A percentile compares a stretch with the other conserved stretches of the same genome.
These are phyloP conservation scores for Sarcoramphus papa DNA, from an alignment of 2,797 vertebrate genomes.

Conservation along the genomic window DNA sequence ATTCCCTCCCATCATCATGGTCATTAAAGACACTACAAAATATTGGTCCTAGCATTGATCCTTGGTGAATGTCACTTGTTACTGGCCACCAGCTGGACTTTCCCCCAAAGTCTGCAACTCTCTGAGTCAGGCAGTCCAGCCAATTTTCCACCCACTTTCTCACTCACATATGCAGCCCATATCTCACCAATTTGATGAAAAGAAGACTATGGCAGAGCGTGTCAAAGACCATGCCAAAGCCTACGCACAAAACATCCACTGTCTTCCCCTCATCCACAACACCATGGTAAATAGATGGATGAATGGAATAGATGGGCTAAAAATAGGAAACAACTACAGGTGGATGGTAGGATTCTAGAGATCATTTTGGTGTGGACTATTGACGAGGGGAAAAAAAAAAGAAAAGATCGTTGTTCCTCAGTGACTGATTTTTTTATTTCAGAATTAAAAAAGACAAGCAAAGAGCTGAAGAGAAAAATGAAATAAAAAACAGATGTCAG, in stretches of 20 bases:
- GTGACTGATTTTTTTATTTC: neutral
- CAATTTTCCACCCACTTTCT: neutral
- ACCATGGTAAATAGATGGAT: neutral
- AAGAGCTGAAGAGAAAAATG: neutral
- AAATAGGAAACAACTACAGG: neutral
- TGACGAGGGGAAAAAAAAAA: neutral
- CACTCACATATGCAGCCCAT: neutral
- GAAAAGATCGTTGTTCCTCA: neutral
- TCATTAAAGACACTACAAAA: neutral
- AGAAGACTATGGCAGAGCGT: neutral
- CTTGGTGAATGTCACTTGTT: neutral
- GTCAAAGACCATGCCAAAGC: neutral
- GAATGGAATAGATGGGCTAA: neutral
- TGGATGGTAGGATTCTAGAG: neutral
- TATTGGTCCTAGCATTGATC: neutral
- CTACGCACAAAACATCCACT: neutral
- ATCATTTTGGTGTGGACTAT: neutral
- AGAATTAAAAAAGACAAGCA: neutral
- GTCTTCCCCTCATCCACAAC: neutral
- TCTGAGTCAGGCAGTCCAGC: neutral
- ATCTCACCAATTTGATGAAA: neutral
- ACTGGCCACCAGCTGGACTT: neutral
- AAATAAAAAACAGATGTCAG: neutral
- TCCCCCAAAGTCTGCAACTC: neutral
- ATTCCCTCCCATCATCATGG: neutral